A percentile compares a stretch with the other conserved stretches of the same genome.
Conservation (phyloP, 92 coral and sea anemone genomes). For the Porites evermanni region DNA sequence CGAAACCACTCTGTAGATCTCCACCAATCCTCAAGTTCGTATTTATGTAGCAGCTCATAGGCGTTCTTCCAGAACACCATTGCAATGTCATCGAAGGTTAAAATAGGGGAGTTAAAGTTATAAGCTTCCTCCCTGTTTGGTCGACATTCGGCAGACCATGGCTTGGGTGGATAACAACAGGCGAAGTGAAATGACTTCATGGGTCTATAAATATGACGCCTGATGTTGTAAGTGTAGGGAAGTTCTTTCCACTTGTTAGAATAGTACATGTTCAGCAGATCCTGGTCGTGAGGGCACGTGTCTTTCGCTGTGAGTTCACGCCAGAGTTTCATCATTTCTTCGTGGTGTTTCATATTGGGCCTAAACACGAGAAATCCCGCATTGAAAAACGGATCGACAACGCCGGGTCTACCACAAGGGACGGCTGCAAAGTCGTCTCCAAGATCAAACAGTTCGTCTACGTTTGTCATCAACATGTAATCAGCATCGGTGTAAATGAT, state of each 20-base stretch:
- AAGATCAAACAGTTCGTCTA: conserved; percentile 75
- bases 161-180: too few species aligned
- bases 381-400: conserved; percentile 75
- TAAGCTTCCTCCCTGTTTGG: background rate
- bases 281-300: background rate
- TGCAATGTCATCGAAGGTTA: background rate
- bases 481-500: conserved; percentile 36
- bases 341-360: conserved; percentile 10
- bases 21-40: too few species aligned
- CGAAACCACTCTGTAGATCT: too few species aligned
- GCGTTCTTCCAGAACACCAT: background rate
- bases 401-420: conserved; percentile 73
- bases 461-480: conserved; percentile 56
- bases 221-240: background rate
- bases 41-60: background rate
- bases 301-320: background rate
- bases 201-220: background rate
- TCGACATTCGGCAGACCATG: too few species aligned
- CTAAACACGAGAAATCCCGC: conserved; percentile 60
- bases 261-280: background rate
- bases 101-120: background rate
- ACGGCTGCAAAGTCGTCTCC: conserved; percentile 64
- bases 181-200: too few species aligned
- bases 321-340: background rate
- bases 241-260: background rate